Base-by-base conservation (phyloP, 2,888 invertebrate genomes). In the Pharmacophagus antenor region DNA sequence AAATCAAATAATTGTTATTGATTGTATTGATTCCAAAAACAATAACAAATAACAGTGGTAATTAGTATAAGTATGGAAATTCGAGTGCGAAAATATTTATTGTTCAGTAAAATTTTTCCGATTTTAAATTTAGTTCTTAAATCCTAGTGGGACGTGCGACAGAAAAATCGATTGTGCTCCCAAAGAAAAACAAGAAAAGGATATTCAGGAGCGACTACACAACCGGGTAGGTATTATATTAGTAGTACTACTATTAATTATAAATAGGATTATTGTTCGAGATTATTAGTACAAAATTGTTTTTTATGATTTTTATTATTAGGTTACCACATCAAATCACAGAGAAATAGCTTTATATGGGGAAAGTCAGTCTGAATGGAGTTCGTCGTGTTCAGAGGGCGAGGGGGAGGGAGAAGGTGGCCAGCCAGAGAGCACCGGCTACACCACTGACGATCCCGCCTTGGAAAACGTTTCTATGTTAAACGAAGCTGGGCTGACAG, bases 381-480 rank as follows among this genome's bases (percentile, higher is more conserved):
- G 95, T 65, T 91, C 91, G 2, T 91, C 91, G 37, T 91, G 91
- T 64, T 93, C 93, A 17, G 93, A 92, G 76, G 86, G 92, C 62
- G 85, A 92, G 75, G 85, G 85, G 4, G 89, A 92, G 68, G 83
- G 86, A 10, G 84, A 86, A 42, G 80, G 85, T 1, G 91, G 91
- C 27, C 92, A 91, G 51, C 92, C 93, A 0, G 93, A 93, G 76
- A 95, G 95, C 65, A 95, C 95, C 1, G 96, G 96, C 23, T 96
- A 96, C 78, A 95, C 95, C n/a, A 96, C 96, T 0, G 96, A 96
- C 83, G 96, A 96, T 83, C 96, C 96, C 0, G 96, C 95, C 17
- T 88, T 96, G 12, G 96, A 96, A 83, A 96, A 96, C 83, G 94
- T 95, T 53, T 96, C 96, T 44, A 94, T 96, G 92, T 84, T 96